A percentile compares a stretch with the other conserved stretches of the same genome.
Conservation (phyloP, 1,140 invertebrate genomes). For the Drosophila jambulina region DNA sequence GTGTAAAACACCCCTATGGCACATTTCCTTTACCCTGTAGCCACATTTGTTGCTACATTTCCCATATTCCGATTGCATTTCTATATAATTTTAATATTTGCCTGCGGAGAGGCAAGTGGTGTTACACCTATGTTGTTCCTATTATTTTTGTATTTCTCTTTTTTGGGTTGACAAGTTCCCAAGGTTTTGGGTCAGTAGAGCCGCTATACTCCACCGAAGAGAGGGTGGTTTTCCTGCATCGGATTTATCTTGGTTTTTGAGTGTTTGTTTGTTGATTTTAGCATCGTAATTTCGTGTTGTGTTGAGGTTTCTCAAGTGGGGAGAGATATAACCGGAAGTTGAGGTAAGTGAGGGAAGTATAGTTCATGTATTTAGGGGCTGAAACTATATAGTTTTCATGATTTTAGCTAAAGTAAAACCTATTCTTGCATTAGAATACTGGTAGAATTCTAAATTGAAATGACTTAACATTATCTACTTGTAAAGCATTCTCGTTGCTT, state of each 20-base stretch:
- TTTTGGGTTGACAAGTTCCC: constrained; percentile 34
- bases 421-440: not conserved
- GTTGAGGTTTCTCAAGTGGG: constrained; percentile 44
- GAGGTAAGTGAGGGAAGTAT: not conserved
- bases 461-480: not conserved
- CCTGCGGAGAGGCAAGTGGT: constrained; percentile 67
- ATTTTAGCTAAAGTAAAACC: not conserved
- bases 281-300: constrained; percentile 31
- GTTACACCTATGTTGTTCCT: constrained; percentile 29
- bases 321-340: constrained; percentile 30
- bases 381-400: not conserved
- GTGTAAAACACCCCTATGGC: constrained; percentile 25
- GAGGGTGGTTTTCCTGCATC: constrained; percentile 15
- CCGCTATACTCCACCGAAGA: constrained; percentile 2
- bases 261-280: constrained; percentile 48
- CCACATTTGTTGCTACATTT: constrained; percentile 43
- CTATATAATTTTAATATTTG: constrained; percentile 78
- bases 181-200: constrained; percentile 54
- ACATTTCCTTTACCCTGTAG: constrained; percentile 17
- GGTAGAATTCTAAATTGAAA: not conserved
- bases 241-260: constrained; percentile 43
- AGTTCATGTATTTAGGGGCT: not conserved
- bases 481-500: not conserved
- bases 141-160: not conserved
- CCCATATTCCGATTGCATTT: constrained; percentile 57